A percentile compares a stretch with the other conserved stretches of the same genome.
Conservation (phyloP, 2,113 vertebrate genomes). For the Paramormyrops kingsleyae region DNA sequence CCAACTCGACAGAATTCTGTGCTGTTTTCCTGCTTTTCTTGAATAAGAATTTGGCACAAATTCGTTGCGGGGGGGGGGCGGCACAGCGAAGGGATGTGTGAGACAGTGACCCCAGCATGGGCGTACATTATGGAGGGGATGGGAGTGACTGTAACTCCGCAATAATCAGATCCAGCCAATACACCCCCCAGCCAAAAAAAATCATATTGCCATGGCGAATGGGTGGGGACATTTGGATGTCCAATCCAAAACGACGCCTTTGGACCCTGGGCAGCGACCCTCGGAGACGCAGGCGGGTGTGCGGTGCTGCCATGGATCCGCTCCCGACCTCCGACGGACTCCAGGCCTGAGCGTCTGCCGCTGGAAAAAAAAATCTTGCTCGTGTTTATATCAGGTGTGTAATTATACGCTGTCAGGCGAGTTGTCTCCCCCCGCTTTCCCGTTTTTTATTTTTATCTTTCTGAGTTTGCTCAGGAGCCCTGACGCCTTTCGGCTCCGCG, state of each 20-base stretch:
- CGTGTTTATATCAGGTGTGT: slow-evolving; percentile 2
- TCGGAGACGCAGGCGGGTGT: no score
- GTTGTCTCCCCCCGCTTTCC: neutral
- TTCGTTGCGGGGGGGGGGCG: neutral
- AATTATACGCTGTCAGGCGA: slow-evolving; percentile 5
- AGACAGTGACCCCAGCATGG: neutral
- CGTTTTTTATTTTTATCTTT: neutral
- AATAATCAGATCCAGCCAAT: neutral
- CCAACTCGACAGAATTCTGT: neutral
- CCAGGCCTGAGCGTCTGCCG: neutral
- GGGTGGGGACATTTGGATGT: no score
- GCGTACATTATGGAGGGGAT: neutral
- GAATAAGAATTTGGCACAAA: neutral
- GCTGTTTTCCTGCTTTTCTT: neutral
- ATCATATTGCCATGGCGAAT: neutral
- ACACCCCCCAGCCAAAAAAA: no score
- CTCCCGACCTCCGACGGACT: neutral
- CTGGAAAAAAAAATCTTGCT: neutral
- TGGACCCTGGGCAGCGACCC: neutral
- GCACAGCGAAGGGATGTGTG: neutral
- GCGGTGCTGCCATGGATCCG: neutral
- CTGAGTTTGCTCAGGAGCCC: neutral
- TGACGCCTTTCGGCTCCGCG: neutral
- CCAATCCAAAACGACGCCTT: no score
- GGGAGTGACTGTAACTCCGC: neutral